phyloP scores from a whole-genome alignment of 2,797 vertebrate genomes.

The Galaxias olidus region DNA sequence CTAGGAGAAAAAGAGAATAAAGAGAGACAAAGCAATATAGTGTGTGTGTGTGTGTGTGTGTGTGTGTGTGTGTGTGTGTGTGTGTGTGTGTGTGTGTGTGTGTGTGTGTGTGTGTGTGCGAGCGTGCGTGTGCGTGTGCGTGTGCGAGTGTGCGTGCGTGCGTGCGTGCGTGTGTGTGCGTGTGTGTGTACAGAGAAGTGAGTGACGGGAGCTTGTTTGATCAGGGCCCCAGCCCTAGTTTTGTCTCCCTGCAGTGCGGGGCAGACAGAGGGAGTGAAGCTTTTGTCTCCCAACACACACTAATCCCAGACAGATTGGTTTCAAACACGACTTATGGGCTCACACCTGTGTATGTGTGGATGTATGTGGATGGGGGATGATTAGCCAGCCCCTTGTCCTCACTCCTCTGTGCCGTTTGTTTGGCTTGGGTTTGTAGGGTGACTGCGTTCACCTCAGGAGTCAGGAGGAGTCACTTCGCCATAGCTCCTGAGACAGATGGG shows the following conservation, averaged over 20 bases:
- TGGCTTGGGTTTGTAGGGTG: conserved; percentile 60
- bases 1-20: conserved; percentile 10
- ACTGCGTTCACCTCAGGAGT: conserved; percentile 37
- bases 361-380: conserved; percentile 34
- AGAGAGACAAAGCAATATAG: conserved; percentile 5
- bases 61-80: not conserved
- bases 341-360: conserved; percentile 43
- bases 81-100: conserved; percentile 24
- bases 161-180: conserved; percentile 26
- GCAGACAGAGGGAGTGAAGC: conserved; percentile 56
- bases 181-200: conserved; percentile 16
- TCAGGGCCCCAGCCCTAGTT: conserved; percentile 31
- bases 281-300: conserved; percentile 47
- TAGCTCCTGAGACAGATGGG: conserved; percentile 48
- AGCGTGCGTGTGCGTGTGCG: conserved; percentile 1
- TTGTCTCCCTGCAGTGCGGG: conserved; percentile 35
- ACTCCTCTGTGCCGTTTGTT: conserved; percentile 70
- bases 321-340: conserved; percentile 43
- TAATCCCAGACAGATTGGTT: conserved; percentile 52
- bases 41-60: conserved; percentile 7
- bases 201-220: conserved; percentile 57
- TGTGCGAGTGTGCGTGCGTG: not conserved
- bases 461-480: conserved; percentile 46
- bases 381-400: conserved; percentile 56
- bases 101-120: conserved; percentile 19